Evolutionary conservation across 2,888 invertebrate genomes (phyloP).

Genomic region (Augiades crinisus): DNA sequence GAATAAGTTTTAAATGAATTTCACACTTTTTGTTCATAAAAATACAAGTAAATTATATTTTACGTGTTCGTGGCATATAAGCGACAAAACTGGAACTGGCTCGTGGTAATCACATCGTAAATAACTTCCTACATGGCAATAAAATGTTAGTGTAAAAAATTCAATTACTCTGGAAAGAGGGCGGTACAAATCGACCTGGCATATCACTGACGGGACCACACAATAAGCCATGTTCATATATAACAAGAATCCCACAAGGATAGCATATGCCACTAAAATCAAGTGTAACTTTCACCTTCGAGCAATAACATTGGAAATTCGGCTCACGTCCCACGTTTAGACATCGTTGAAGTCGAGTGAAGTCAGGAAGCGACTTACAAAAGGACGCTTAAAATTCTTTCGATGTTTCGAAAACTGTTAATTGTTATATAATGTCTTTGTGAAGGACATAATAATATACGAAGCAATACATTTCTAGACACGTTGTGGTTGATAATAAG

Average conservation of each 20-base stretch:
- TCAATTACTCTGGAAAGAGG: constrained; percentile 2
- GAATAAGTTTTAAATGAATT: background rate
- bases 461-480: background rate
- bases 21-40: background rate
- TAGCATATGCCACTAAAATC: constrained; percentile 32
- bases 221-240: background rate
- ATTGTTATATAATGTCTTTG: constrained; percentile 27
- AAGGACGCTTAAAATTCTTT: constrained; percentile 45
- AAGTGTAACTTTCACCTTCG: constrained; percentile 57
- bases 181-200: background rate
- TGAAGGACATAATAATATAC: constrained; percentile 6
- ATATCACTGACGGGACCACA: background rate
- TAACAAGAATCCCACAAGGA: constrained; percentile 3
- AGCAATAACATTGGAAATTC: constrained; percentile 45
- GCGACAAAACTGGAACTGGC: background rate
- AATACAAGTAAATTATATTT: background rate
- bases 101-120: constrained; percentile 13
- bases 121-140: constrained; percentile 21
- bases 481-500: background rate
- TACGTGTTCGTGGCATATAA: background rate
- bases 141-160: constrained; percentile 9
- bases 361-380: constrained; percentile 46
- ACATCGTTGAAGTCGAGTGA: constrained; percentile 42
- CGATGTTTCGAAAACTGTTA: constrained; percentile 40
- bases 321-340: constrained; percentile 46